These are phyloP conservation scores for Monodelphis domestica DNA, from an alignment of 2,797 vertebrate genomes.

Conservation along the genomic window DNA sequence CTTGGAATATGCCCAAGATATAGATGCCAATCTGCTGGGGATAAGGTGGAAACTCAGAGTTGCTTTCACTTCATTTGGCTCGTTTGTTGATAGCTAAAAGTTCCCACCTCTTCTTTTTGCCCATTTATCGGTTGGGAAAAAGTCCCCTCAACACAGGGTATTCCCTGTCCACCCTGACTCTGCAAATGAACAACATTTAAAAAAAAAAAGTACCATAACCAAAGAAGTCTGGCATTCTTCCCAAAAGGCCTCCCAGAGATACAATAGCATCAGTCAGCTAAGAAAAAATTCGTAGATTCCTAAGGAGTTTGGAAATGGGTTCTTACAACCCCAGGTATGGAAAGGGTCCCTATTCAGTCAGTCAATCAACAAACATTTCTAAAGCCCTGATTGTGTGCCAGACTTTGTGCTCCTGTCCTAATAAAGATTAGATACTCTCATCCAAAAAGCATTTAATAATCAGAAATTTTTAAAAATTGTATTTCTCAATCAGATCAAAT, in stretches of 20 bases:
- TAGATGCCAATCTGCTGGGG: not conserved
- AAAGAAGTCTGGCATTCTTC: not conserved
- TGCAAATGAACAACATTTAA: constrained; percentile 5
- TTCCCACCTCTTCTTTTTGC: not conserved
- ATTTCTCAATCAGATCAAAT: not conserved
- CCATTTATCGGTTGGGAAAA: not conserved
- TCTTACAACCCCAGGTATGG: not conserved
- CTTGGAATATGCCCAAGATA: not conserved
- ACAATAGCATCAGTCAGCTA: too few species aligned
- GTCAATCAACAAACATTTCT: not conserved
- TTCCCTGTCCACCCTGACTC: not conserved
- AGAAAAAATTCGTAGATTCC: not conserved
- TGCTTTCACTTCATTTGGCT: not conserved
- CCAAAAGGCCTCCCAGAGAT: not conserved
- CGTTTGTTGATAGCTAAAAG: not conserved
- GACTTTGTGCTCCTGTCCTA: not conserved
- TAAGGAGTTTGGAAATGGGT: not conserved
- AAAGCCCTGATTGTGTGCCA: not conserved
- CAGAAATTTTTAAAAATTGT: not conserved
- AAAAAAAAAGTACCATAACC: not conserved
- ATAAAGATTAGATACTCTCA: not conserved
- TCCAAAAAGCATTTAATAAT: not conserved
- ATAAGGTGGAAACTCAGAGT: not conserved
- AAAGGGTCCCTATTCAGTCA: not conserved
- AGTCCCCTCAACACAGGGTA: not conserved